Conservation (phyloP, 1,140 invertebrate species). For the Macrobrachium nipponense region DNA sequence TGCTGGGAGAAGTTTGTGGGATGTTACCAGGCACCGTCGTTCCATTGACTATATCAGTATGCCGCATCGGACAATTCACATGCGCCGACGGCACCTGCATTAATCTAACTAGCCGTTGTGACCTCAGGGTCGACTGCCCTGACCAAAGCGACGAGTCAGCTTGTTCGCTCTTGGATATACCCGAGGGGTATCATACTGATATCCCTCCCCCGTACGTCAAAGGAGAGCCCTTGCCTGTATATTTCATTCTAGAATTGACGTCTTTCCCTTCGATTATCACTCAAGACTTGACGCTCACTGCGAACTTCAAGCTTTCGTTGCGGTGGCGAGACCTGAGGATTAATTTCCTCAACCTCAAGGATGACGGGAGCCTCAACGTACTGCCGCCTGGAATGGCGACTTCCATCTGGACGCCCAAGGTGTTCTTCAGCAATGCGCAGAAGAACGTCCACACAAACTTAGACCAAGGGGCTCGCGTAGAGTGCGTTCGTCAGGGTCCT, state of each 20-base stretch:
- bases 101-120: conserved; percentile 81
- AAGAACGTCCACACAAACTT: conserved; percentile 58
- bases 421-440: conserved; percentile 61
- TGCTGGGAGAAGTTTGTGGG: conserved; percentile 15
- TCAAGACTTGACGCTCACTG: conserved; percentile 47
- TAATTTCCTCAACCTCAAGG: conserved; percentile 58
- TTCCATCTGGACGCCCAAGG: conserved; percentile 54
- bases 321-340: conserved; percentile 55
- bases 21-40: conserved; percentile 27
- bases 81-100: conserved; percentile 94
- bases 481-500: conserved; percentile 44
- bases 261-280: conserved; percentile 59
- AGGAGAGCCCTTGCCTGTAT: conserved; percentile 15
- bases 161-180: conserved; percentile 72
- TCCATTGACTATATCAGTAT: conserved; percentile 68
- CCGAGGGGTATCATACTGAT: conserved; percentile 37
- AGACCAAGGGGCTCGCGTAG: conserved; percentile 47
- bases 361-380: conserved; percentile 57
- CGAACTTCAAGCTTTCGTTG: conserved; percentile 31
- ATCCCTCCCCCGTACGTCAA: conserved; percentile 39
- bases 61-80: conserved; percentile 83
- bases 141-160: conserved; percentile 90
- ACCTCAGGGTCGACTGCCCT: conserved; percentile 83
- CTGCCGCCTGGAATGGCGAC: conserved; percentile 26
- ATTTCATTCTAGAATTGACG: conserved; percentile 30